Evolutionary conservation across 2,888 invertebrate genomes (phyloP).

Genomic region (Latrodectus elegans): DNA sequence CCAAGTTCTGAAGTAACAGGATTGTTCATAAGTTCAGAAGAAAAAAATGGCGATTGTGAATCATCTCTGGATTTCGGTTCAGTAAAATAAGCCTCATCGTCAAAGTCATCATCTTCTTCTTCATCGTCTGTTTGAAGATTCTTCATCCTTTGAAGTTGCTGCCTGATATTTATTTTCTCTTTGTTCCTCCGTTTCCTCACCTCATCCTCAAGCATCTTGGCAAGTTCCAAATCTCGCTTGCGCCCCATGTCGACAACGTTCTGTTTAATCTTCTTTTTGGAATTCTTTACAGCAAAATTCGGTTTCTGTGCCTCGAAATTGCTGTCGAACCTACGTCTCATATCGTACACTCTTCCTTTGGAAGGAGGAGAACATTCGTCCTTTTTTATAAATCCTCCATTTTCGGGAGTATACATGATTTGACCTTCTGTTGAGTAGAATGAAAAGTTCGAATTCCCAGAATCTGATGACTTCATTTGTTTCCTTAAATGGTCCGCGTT

Average conservation of each 20-base stretch:
- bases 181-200: slow-evolving; percentile 53
- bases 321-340: slow-evolving; percentile 35
- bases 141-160: slow-evolving; percentile 59
- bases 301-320: slow-evolving; percentile 14
- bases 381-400: slow-evolving; percentile 8
- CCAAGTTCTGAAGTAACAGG: slow-evolving; percentile 9
- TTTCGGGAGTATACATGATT: slow-evolving; percentile 52
- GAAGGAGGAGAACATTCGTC: slow-evolving; percentile 43
- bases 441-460: slow-evolving; percentile 63
- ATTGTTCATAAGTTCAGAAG: slow-evolving; percentile 13
- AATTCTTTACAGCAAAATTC: slow-evolving; percentile 4
- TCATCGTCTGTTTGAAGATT: slow-evolving; percentile 28
- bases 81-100: slow-evolving; percentile 62
- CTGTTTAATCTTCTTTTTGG: slow-evolving; percentile 33
- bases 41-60: slow-evolving; percentile 45
- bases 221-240: slow-evolving; percentile 45
- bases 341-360: slow-evolving; percentile 52
- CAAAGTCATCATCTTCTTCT: slow-evolving; percentile 53
- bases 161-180: slow-evolving; percentile 54
- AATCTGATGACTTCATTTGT: slow-evolving; percentile 55
- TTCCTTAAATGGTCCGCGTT: slow-evolving; percentile 46
- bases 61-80: slow-evolving; percentile 62
- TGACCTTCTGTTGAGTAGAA: slow-evolving; percentile 67
- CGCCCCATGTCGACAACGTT: slow-evolving; percentile 26
- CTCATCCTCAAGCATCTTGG: slow-evolving; percentile 57